Evolutionary conservation across 1,140 invertebrate genomes (phyloP).

Genomic region (Eriosoma lanigerum): DNA sequence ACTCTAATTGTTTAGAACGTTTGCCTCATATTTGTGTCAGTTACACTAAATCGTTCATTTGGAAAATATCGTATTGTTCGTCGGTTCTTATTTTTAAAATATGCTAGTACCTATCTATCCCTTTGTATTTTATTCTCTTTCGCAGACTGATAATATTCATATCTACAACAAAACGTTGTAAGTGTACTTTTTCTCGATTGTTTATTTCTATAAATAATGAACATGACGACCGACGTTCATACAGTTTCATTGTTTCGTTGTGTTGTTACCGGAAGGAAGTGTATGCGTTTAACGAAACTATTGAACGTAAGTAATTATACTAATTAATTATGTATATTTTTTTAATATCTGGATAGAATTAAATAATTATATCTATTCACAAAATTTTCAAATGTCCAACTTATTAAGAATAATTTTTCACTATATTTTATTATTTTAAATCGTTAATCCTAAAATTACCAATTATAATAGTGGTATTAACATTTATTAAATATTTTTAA

Average conservation of each 20-base stretch:
- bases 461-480: too few relatives aligned
- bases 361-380: background rate
- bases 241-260: background rate
- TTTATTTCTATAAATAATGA: background rate
- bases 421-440: background rate
- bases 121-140: background rate
- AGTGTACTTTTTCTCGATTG: background rate
- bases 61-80: constrained; percentile 16
- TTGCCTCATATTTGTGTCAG: background rate
- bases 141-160: background rate
- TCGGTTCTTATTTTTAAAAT: background rate
- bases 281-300: background rate
- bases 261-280: background rate
- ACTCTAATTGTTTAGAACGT: background rate
- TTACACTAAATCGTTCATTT: background rate
- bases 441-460: too few relatives aligned
- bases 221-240: background rate
- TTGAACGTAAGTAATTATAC: background rate
- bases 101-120: background rate
- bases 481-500: background rate
- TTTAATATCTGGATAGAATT: background rate
- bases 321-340: too few relatives aligned
- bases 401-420: background rate
- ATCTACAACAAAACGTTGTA: background rate
- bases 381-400: background rate